Evolutionary conservation across 2,888 invertebrate species (phyloP).

Genomic region (Euproctis similis): DNA sequence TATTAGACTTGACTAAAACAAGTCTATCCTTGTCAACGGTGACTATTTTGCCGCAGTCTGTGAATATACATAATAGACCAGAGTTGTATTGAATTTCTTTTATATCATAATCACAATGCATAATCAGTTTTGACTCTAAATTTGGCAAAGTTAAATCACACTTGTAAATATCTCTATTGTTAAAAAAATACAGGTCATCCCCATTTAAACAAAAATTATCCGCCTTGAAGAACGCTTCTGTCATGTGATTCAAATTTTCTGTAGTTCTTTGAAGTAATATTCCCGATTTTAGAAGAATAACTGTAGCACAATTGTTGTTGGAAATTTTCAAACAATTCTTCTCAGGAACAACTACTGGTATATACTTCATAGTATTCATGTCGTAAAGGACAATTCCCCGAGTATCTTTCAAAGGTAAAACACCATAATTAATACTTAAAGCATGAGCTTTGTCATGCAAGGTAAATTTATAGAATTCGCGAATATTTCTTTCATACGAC

Average conservation of each 20-base stretch:
- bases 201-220: conserved; percentile 45
- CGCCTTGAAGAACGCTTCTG: conserved; percentile 47
- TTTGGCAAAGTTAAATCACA: conserved; percentile 35
- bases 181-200: conserved; percentile 39
- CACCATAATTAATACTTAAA: conserved; percentile 41
- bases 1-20: conserved; percentile 29
- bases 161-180: conserved; percentile 42
- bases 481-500: conserved; percentile 27
- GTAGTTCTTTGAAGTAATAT: conserved; percentile 44
- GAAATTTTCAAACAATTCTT: conserved; percentile 44
- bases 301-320: conserved; percentile 42
- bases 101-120: conserved; percentile 45
- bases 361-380: conserved; percentile 40
- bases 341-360: conserved; percentile 48
- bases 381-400: conserved; percentile 50
- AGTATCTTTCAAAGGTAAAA: conserved; percentile 47
- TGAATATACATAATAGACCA: conserved; percentile 39
- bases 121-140: conserved; percentile 35
- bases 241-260: conserved; percentile 24
- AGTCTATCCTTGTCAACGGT: conserved; percentile 29
- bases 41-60: conserved; percentile 50
- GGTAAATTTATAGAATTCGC: conserved; percentile 49
- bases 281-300: conserved; percentile 41
- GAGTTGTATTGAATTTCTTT: conserved; percentile 44
- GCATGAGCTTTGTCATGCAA: conserved; percentile 44